Percentiles rank a stretch among this genome's conserved stretches.
phyloP scores from a whole-genome alignment of 2,113 vertebrate species.

The Heterochromis multidens region DNA sequence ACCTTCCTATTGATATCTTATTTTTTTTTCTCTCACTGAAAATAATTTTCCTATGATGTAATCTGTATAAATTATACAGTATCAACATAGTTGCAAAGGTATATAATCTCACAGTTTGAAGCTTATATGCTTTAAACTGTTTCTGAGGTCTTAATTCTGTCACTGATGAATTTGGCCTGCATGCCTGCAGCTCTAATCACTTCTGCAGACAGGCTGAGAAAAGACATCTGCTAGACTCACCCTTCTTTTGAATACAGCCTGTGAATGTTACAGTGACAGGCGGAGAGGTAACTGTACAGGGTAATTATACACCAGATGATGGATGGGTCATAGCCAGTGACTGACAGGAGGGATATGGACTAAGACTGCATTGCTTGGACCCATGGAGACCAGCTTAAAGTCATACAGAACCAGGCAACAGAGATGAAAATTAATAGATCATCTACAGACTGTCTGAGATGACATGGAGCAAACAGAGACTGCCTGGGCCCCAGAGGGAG shows the following conservation, averaged over 20 bases:
- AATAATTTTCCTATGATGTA: background rate
- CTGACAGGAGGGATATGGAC: constrained; percentile 52
- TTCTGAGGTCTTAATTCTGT: constrained; percentile 42
- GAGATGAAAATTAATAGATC: constrained; percentile 48
- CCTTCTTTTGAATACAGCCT: constrained; percentile 15
- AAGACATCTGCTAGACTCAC: constrained; percentile 14
- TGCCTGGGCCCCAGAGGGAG: background rate
- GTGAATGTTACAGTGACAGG: constrained; percentile 51
- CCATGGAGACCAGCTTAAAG: constrained; percentile 31
- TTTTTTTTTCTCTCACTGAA: background rate
- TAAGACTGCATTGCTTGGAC: constrained; percentile 24
- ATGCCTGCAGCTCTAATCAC: constrained; percentile 42
- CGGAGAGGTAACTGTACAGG: constrained; percentile 35
- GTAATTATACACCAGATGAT: constrained; percentile 62
- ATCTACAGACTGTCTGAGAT: constrained; percentile 23
- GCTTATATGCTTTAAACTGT: background rate
- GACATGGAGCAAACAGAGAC: constrained; percentile 38
- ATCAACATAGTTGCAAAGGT: background rate
- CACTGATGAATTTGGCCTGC: constrained; percentile 44
- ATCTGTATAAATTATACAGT: background rate
- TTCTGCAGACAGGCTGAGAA: constrained; percentile 54
- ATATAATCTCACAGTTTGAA: background rate
- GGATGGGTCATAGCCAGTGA: constrained; percentile 58
- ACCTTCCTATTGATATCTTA: constrained; percentile 2
- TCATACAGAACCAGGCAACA: constrained; percentile 19